Percentiles rank a stretch among this genome's conserved stretches.
phyloP scores from a whole-genome alignment of 2,888 invertebrate genomes.

The Prosapia bicincta region DNA sequence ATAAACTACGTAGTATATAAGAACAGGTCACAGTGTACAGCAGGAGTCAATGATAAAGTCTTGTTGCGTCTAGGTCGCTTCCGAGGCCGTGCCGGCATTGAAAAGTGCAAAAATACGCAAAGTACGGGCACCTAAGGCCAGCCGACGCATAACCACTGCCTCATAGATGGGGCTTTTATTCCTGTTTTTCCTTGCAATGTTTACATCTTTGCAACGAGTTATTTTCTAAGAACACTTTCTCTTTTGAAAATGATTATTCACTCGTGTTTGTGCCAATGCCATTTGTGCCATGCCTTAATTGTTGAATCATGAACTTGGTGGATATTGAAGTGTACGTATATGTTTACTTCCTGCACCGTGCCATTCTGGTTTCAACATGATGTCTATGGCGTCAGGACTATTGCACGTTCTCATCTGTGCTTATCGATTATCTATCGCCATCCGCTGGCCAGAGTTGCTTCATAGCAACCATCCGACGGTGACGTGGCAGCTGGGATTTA shows the following conservation, averaged over 20 bases:
- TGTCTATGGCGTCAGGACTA: background rate
- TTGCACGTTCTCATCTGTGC: background rate
- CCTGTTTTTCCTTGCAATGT: background rate
- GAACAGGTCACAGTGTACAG: too few relatives aligned
- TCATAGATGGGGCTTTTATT: background rate
- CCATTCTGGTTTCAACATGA: background rate
- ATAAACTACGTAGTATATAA: too few relatives aligned
- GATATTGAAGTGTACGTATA: background rate
- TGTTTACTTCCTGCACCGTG: background rate
- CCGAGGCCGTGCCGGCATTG: background rate
- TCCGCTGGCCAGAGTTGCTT: background rate
- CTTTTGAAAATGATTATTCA: background rate
- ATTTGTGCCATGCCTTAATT: background rate
- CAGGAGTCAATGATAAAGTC: too few relatives aligned
- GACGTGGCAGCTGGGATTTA: too few relatives aligned
- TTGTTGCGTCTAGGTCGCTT: background rate
- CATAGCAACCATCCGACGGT: too few relatives aligned
- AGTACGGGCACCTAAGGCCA: background rate
- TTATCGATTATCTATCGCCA: background rate
- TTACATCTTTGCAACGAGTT: background rate
- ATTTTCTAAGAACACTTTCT: background rate
- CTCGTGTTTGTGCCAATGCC: background rate
- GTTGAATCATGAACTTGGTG: conserved; percentile 2
- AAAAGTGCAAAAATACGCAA: background rate
- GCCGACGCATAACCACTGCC: background rate